phyloP scores from a whole-genome alignment of 1,140 invertebrate species.

The Neuroterus valhalla region DNA sequence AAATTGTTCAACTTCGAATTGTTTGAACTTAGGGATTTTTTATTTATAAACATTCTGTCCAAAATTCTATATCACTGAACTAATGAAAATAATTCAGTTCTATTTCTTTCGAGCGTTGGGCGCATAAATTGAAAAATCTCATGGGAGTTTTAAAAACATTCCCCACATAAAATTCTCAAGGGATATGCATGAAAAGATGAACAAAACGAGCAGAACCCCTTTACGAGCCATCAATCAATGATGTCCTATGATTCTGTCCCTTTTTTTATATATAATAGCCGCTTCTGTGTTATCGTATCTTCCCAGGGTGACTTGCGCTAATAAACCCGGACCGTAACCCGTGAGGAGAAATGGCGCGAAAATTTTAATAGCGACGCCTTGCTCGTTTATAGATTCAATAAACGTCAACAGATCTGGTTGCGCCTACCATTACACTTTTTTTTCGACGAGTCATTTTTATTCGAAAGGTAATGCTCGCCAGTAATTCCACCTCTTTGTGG shows the following conservation, averaged over 20 bases:
- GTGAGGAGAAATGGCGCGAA: constrained; percentile 54
- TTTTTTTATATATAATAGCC: constrained; percentile 47
- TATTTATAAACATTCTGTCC: too few species aligned
- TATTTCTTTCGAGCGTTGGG: too few species aligned
- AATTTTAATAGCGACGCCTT: constrained; percentile 55
- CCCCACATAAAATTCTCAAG: constrained; percentile 1
- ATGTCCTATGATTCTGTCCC: constrained; percentile 49
- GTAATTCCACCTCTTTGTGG: constrained; percentile 21
- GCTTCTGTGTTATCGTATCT: constrained; percentile 52
- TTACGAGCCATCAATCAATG: constrained; percentile 60
- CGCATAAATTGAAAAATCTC: not conserved
- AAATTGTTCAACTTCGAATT: too few species aligned
- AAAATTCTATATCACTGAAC: too few species aligned
- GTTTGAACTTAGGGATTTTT: too few species aligned
- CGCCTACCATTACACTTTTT: constrained; percentile 46
- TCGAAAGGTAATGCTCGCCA: constrained; percentile 12
- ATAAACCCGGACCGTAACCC: constrained; percentile 52
- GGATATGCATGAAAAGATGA: constrained; percentile 33
- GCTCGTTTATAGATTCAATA: constrained; percentile 59
- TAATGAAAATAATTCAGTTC: too few species aligned
- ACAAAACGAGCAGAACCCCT: constrained; percentile 47
- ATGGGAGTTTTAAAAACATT: not conserved
- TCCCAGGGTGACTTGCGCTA: constrained; percentile 58
- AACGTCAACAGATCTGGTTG: constrained; percentile 54
- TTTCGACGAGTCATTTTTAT: constrained; percentile 52